A percentile compares a stretch with the other conserved stretches of the same genome.
phyloP scores from a whole-genome alignment of 2,113 vertebrate species.

The Rhinopomastus cyanomelas region DNA sequence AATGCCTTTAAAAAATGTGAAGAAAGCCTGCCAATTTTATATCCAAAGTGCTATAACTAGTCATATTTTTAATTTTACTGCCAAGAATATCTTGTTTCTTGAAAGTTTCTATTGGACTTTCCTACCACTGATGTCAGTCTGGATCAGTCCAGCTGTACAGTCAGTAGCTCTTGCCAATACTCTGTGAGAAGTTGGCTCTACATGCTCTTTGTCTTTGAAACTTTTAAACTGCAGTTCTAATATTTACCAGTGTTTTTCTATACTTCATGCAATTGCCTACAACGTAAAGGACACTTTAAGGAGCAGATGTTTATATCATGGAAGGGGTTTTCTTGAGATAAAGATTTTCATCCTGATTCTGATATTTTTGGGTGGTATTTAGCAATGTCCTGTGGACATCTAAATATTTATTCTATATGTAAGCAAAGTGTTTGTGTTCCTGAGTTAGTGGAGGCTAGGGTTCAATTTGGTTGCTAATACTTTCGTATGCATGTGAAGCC shows the following conservation, averaged over 20 bases:
- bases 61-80: slow-evolving; percentile 48
- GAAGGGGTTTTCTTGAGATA: background rate
- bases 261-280: background rate
- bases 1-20: slow-evolving; percentile 39
- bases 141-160: slow-evolving; percentile 55
- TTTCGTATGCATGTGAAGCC: background rate
- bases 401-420: background rate
- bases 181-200: slow-evolving; percentile 10
- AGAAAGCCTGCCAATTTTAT: slow-evolving; percentile 31
- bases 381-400: background rate
- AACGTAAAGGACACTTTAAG: background rate
- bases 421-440: background rate
- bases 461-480: background rate
- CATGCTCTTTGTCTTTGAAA: slow-evolving; percentile 21
- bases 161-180: slow-evolving; percentile 16
- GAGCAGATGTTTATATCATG: background rate
- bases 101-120: slow-evolving; percentile 31
- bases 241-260: background rate
- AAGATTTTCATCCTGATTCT: background rate
- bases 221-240: background rate
- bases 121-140: slow-evolving; percentile 23
- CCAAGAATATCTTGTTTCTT: slow-evolving; percentile 57
- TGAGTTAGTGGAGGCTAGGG: background rate
- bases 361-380: background rate
- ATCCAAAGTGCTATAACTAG: slow-evolving; percentile 29